Base-by-base conservation (phyloP, 2,888 invertebrate species). In the Oligia latruncula region DNA sequence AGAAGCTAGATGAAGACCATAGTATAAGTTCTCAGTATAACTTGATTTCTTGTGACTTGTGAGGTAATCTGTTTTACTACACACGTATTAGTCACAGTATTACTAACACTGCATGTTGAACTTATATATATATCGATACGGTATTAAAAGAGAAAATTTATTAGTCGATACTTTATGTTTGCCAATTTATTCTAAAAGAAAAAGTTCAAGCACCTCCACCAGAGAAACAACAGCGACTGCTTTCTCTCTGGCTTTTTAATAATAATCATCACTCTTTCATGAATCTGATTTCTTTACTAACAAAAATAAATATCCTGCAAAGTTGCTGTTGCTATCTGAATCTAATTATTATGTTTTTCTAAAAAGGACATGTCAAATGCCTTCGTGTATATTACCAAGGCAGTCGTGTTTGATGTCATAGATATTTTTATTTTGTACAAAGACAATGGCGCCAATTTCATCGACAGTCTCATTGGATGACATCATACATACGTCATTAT, bases 401-500 rank as follows among this genome's bases (percentile, higher is more conserved):
- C 52, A 46, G 35, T 72, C n/a, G n/a, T 49, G 49, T 80, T 75
- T 87, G 82, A 85, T 85, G 83, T 86, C 86, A 88, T 78, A 71
- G 72, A 75, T 88, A 86, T 88, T 82, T 86, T 80, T 75, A 77
- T 71, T 60, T 64, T n/a, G 52, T 67, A 55, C 64, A 43, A 73
- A 80, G 67, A 86, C 88, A 81, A 87, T 79, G 77, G 87, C 80
- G 71, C 66, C 71, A 85, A 74, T 77, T 85, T 78, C 74, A 81
- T 86, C 87, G 77, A 65, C 80, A 52, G 35, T 82, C 77, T 83
- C 74, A 74, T 68, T 46, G 71, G 23, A 77, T 93, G 91, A 93
- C 92, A 91, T 93, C 92, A 93, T 80, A 83, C 72, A 71, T 66
- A 88, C 91, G 90, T 92, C 91, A 91, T 86, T 90, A 88, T 80